Conservation (phyloP, 2,888 invertebrate genomes). For the Scrobipalpa atriplicella region DNA sequence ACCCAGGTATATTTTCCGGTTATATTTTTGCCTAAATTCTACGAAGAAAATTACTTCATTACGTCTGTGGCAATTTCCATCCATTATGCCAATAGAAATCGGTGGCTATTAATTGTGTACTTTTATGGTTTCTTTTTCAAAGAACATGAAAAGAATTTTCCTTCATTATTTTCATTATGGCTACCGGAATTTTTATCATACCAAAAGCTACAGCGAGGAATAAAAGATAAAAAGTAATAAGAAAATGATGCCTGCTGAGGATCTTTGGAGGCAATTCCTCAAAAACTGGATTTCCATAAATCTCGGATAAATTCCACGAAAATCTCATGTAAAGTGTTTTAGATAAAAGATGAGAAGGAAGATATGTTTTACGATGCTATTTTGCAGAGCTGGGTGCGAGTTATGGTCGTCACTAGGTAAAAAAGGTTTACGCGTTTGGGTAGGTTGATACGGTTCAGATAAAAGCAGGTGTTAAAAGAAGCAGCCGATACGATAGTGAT, state of each 20-base stretch:
- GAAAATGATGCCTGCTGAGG: neutral
- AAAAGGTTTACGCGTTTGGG: neutral
- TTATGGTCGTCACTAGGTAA: neutral
- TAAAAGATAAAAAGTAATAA: neutral
- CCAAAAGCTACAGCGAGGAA: neutral
- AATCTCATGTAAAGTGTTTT: slow-evolving; percentile 17
- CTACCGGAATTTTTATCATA: neutral
- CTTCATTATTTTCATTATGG: neutral
- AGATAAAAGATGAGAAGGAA: slow-evolving; percentile 11
- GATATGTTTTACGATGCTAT: no score
- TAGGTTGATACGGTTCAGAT: no score
- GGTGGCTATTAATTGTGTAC: neutral
- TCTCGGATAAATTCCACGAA: neutral
- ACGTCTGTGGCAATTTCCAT: neutral
- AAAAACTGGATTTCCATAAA: slow-evolving; percentile 19
- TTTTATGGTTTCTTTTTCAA: slow-evolving; percentile 1
- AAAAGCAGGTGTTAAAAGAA: no score
- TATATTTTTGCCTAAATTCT: no score
- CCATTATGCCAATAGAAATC: neutral
- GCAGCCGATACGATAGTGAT: no score
- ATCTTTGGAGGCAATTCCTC: neutral
- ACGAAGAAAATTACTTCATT: neutral
- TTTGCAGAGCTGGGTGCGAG: neutral
- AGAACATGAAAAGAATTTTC: neutral
- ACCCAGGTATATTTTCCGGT: no score